Conservation (phyloP, 2,888 invertebrate species). For the Adineta ricciae region DNA sequence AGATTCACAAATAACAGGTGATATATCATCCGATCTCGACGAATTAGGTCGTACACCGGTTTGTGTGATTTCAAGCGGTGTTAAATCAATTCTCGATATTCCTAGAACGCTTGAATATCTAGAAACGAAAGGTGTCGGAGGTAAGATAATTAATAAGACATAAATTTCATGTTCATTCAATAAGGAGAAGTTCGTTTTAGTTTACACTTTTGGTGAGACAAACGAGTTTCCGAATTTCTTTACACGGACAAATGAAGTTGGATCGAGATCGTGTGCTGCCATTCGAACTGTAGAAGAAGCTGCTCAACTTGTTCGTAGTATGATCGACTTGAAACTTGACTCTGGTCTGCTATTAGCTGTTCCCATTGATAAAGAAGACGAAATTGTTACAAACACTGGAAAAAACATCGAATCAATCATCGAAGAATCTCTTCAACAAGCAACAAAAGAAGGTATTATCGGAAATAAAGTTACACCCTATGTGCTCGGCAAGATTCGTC, state of each 20-base stretch:
- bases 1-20: slow-evolving; percentile 67
- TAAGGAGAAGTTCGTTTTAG: slow-evolving; percentile 51
- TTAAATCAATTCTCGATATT: slow-evolving; percentile 93
- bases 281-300: slow-evolving; percentile 59
- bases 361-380: slow-evolving; percentile 55
- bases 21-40: slow-evolving; percentile 83
- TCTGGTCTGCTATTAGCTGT: slow-evolving; percentile 69
- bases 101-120: slow-evolving; percentile 82
- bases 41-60: slow-evolving; percentile 77
- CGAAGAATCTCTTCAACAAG: slow-evolving; percentile 31
- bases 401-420: slow-evolving; percentile 33
- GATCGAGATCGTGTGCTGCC: slow-evolving; percentile 60
- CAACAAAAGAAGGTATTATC: slow-evolving; percentile 52
- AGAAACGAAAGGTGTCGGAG: slow-evolving; percentile 33
- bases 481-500: slow-evolving; percentile 65
- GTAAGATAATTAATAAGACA: background rate
- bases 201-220: slow-evolving; percentile 62
- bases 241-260: slow-evolving; percentile 63
- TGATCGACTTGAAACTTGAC: slow-evolving; percentile 41
- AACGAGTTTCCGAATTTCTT: slow-evolving; percentile 86
- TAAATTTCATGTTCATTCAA: no score
- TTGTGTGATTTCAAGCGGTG: slow-evolving; percentile 83
- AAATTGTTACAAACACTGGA: slow-evolving; percentile 53
- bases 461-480: slow-evolving; percentile 89
- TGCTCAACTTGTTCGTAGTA: slow-evolving; percentile 54